These are phyloP conservation scores for Salvator merianae DNA, from an alignment of 2,113 vertebrate genomes.

Conservation along the genomic window DNA sequence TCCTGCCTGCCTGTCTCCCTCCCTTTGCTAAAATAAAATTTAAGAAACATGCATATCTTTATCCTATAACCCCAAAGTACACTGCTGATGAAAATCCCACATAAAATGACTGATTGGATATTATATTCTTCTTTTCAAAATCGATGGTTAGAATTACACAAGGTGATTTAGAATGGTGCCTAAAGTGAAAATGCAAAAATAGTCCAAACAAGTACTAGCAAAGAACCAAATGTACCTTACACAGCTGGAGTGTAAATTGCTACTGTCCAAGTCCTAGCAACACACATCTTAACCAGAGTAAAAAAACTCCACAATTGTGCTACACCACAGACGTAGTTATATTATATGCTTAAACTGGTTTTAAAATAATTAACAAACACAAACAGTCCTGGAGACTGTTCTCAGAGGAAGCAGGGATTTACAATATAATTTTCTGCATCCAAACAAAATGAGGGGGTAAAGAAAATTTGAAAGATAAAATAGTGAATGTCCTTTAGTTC, in stretches of 20 bases:
- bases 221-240: conserved; percentile 31
- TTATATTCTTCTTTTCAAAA: conserved; percentile 10
- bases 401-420: neutral
- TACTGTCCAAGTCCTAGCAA: conserved; percentile 13
- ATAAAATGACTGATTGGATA: neutral
- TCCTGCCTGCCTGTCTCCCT: no score
- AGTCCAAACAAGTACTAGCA: neutral
- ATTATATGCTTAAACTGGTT: neutral
- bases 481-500: no score
- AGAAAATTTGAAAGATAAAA: neutral
- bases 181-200: neutral
- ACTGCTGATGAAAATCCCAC: neutral
- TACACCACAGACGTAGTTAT: neutral
- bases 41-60: neutral
- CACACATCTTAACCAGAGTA: conserved; percentile 7
- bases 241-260: neutral
- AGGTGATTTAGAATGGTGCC: neutral
- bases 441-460: neutral
- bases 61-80: neutral
- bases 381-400: no score
- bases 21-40: neutral
- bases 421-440: neutral
- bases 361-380: no score
- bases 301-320: conserved; percentile 22
- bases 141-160: conserved; percentile 27